Base-by-base conservation (phyloP, 2,113 vertebrate species). In the Dicrurus megarhynchus region DNA sequence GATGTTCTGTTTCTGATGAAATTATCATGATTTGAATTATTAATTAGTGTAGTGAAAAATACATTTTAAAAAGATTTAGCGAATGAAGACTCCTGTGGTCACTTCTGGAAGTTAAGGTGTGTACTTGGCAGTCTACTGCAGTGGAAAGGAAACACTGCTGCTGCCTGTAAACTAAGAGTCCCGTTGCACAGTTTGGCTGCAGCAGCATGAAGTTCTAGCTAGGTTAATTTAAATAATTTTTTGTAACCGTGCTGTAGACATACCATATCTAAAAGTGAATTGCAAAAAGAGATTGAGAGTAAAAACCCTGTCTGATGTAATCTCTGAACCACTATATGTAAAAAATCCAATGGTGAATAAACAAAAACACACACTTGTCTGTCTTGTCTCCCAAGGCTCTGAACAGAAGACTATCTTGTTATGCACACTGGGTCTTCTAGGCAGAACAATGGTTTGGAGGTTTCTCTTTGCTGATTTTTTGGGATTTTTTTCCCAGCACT, bases 401-500 rank as follows among this genome's bases (percentile, higher is more conserved):
- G 16, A 87, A 23, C 19, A 67, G 21, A 39, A 23, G 19, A 26
- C 3, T 13, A 14, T n/a, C 10, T 77, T 44, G 12, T 30, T 41
- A 41, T 9, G 2, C 47, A 53, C 49, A 24, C 5, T 28, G 19
- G 20, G 15, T 52, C 7, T 73, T 64, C 39, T 55, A 82, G 33
- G 33, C 15, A 89, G 24, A 81, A 63, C 4, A 61, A 19, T 2
- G 56, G 26, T 42, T 53, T 59, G n/a, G 22, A 50, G 6, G 6
- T 8, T 33, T 21, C 28, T 56, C 16, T 6, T 24, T 14, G 20
- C 6, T 46, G 13, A 2, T 6, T 32, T 46, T 57, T 24, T 2
- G 6, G 6, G 2, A 0, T 0, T 11, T 44, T 44, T 44, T 49
- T 26, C 1, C 17, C 10, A 42, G 69, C 33, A 50, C 8, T 50